phyloP scores from a whole-genome alignment of 2,888 invertebrate species.

The Petrolisthes cinctipes region DNA sequence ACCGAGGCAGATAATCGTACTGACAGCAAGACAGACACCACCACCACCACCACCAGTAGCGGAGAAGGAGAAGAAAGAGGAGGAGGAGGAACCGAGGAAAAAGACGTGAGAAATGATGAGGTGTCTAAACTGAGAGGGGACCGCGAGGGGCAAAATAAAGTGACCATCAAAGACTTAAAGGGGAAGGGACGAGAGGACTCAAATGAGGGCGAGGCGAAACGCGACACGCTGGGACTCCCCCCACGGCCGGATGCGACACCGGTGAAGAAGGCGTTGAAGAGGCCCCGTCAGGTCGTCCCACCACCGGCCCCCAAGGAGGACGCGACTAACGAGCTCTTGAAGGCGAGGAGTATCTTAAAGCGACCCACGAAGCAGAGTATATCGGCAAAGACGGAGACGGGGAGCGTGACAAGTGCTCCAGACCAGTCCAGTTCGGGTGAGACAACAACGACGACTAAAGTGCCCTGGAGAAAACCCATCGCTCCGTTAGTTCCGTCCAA shows the following conservation, averaged over 20 bases:
- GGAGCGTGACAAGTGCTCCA: not conserved
- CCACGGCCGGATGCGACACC: not conserved
- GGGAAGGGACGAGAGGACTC: conserved; percentile 8
- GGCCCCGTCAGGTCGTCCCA: conserved; percentile 51
- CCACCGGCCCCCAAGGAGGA: conserved; percentile 22
- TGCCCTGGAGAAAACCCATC: conserved; percentile 21
- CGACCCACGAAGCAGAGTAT: not conserved
- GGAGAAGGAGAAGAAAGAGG: not conserved
- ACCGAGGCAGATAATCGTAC: too few species aligned
- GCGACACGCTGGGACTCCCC: not conserved
- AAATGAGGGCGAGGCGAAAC: not conserved
- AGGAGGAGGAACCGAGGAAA: not conserved
- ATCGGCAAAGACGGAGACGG: too few species aligned
- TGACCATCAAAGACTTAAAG: conserved; percentile 21
- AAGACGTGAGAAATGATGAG: conserved; percentile 2
- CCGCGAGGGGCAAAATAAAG: not conserved
- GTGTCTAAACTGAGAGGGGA: not conserved
- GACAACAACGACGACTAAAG: not conserved
- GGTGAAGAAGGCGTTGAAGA: conserved; percentile 43
- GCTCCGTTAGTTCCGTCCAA: conserved; percentile 11
- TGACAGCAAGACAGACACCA: not conserved
- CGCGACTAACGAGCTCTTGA: conserved; percentile 29
- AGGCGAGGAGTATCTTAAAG: conserved; percentile 37
- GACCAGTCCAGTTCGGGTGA: not conserved
- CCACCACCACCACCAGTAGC: not conserved